phyloP scores from a whole-genome alignment of 2,113 vertebrate species.

The Apistogramma diplotaenia region DNA sequence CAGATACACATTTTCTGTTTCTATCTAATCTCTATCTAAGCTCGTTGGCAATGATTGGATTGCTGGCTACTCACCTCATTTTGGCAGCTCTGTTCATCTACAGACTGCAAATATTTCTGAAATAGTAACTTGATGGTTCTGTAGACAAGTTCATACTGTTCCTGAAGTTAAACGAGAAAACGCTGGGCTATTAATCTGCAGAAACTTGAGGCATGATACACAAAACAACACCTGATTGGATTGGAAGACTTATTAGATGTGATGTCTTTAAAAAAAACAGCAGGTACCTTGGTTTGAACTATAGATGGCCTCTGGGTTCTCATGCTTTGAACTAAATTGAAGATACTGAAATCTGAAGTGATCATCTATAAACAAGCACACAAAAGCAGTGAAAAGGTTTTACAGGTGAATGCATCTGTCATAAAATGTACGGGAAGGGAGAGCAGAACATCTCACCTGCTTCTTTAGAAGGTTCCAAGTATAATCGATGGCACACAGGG shows the following conservation, averaged over 20 bases:
- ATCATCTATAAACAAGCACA: slow-evolving; percentile 79
- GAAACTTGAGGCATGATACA: neutral
- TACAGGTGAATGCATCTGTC: neutral
- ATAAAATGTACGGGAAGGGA: neutral
- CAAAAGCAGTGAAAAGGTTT: neutral
- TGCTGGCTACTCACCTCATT: slow-evolving; percentile 44
- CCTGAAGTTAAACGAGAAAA: slow-evolving; percentile 73
- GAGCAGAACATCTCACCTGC: slow-evolving; percentile 74
- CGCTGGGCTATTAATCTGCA: slow-evolving; percentile 17
- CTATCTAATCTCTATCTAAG: neutral
- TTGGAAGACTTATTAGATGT: neutral
- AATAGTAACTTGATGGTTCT: slow-evolving; percentile 85
- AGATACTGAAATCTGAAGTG: slow-evolving; percentile 87
- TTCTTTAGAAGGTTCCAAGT: slow-evolving; percentile 89
- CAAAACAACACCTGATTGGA: neutral
- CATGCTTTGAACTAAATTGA: slow-evolving; percentile 88
- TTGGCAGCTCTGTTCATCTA: slow-evolving; percentile 10
- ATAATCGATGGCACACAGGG: slow-evolving; percentile 91
- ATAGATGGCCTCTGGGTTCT: slow-evolving; percentile 90
- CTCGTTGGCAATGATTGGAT: neutral
- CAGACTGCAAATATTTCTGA: slow-evolving; percentile 78
- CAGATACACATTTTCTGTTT: neutral
- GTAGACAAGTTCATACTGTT: slow-evolving; percentile 93
- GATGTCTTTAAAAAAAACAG: neutral
- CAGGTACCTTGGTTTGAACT: slow-evolving; percentile 92